Percentiles rank a stretch among this genome's conserved stretches.
phyloP scores from a whole-genome alignment of 1,140 invertebrate species.

The Frieseomelitta varia region DNA sequence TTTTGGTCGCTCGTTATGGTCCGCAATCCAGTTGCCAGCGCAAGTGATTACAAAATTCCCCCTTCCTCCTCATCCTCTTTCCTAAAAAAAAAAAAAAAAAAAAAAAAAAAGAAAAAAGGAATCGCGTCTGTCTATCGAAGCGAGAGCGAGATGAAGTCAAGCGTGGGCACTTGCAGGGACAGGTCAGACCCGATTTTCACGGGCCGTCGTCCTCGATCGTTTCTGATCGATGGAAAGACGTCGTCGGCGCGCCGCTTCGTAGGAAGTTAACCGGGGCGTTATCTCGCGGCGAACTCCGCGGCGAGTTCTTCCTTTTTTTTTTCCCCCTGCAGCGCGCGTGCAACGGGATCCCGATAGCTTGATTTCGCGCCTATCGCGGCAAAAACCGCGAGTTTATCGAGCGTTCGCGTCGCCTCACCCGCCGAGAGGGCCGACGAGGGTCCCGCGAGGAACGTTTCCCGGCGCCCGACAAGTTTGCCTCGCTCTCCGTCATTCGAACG shows the following conservation, averaged over 20 bases:
- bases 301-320: constrained; percentile 34
- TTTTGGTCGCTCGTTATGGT: too few relatives aligned
- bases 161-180: not conserved
- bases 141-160: constrained; percentile 12
- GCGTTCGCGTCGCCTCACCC: not conserved
- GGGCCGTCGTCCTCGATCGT: constrained; percentile 26
- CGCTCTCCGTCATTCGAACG: not conserved
- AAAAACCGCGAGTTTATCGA: constrained; percentile 31
- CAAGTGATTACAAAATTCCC: too few relatives aligned
- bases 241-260: not conserved
- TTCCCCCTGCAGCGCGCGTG: constrained; percentile 16
- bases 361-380: constrained; percentile 43
- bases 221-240: constrained; percentile 10
- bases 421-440: not conserved
- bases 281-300: constrained; percentile 31
- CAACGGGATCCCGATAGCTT: constrained; percentile 52
- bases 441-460: not conserved
- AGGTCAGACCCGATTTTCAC: constrained; percentile 1
- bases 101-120: not conserved
- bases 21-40: too few relatives aligned
- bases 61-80: not conserved
- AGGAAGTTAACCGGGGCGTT: constrained; percentile 21
- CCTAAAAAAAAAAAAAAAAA: too few relatives aligned
- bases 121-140: not conserved
- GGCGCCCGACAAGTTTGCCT: not conserved